These are phyloP conservation scores for Mystacides longicornis DNA, from an alignment of 2,888 invertebrate genomes.

Conservation along the genomic window DNA sequence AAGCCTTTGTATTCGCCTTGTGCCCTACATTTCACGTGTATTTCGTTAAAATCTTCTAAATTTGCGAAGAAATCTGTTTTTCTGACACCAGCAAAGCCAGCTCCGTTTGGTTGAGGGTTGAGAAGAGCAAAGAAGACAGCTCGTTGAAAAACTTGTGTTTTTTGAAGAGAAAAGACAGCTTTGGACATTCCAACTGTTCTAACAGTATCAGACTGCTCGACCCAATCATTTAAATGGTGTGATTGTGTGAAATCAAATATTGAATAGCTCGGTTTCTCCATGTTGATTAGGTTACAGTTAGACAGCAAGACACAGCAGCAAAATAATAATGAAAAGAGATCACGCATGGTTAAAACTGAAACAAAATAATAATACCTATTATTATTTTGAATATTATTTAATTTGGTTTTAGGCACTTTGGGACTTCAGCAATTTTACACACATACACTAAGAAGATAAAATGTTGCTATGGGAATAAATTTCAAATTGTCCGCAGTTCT, in stretches of 20 bases:
- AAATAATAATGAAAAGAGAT: constrained; percentile 6
- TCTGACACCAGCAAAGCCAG: constrained; percentile 58
- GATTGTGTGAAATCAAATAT: constrained; percentile 54
- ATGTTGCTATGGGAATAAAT: no score
- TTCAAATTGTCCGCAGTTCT: no score
- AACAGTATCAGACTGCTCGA: constrained; percentile 58
- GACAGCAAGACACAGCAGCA: no score
- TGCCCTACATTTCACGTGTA: constrained; percentile 49
- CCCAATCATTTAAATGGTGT: constrained; percentile 48
- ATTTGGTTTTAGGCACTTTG: no score
- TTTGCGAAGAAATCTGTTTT: constrained; percentile 41
- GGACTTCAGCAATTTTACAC: no score
- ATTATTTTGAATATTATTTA: no score
- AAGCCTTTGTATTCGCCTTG: constrained; percentile 53
- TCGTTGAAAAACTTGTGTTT: constrained; percentile 51
- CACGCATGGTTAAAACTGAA: constrained; percentile 8
- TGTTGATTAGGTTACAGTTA: no score
- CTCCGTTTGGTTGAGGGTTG: constrained; percentile 61
- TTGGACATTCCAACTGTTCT: constrained; percentile 60
- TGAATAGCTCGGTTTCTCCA: constrained; percentile 5
- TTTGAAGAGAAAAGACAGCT: constrained; percentile 51
- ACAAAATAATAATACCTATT: constrained; percentile 6
- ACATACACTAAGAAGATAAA: no score
- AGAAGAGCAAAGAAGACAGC: constrained; percentile 57
- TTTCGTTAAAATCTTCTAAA: constrained; percentile 41